Percentiles rank a stretch among this genome's conserved stretches.
These are phyloP conservation scores for Fopius arisanus DNA, from an alignment of 1,140 invertebrate species.

Conservation along the genomic window DNA sequence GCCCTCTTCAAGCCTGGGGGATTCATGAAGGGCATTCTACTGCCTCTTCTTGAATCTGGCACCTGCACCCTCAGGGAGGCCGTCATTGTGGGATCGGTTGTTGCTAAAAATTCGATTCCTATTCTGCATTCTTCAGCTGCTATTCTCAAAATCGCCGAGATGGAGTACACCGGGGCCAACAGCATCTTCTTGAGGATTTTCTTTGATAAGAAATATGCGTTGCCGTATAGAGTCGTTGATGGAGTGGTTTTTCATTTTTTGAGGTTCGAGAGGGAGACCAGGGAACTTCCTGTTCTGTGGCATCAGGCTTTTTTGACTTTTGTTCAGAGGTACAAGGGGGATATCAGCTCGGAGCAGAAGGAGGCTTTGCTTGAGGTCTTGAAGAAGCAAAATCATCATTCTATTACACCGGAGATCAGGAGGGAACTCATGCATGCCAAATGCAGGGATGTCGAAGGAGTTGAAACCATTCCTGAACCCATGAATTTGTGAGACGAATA, in stretches of 20 bases:
- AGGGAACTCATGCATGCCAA: slow-evolving; percentile 84
- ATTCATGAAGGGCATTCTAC: slow-evolving; percentile 98
- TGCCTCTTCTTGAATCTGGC: slow-evolving; percentile 91
- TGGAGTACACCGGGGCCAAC: slow-evolving; percentile 97
- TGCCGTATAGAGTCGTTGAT: slow-evolving; percentile 95
- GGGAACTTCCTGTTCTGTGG: slow-evolving; percentile 94
- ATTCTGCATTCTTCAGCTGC: slow-evolving; percentile 96
- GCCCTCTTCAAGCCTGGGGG: slow-evolving; percentile 95
- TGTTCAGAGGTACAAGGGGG: slow-evolving; percentile 93
- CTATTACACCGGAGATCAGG: slow-evolving; percentile 85
- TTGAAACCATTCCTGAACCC: slow-evolving; percentile 42
- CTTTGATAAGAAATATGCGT: slow-evolving; percentile 97
- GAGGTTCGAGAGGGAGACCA: slow-evolving; percentile 83
- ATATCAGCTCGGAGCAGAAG: slow-evolving; percentile 92
- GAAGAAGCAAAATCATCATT: slow-evolving; percentile 79
- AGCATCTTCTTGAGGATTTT: slow-evolving; percentile 95
- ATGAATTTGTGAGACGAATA: not conserved
- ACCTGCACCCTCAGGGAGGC: slow-evolving; percentile 95
- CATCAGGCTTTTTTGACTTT: slow-evolving; percentile 95
- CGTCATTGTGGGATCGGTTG: slow-evolving; percentile 91
- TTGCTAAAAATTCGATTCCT: slow-evolving; percentile 92
- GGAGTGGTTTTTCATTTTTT: slow-evolving; percentile 96
- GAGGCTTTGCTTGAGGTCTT: slow-evolving; percentile 84
- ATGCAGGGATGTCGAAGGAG: slow-evolving; percentile 78
- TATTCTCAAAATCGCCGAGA: slow-evolving; percentile 94